Evolutionary conservation across 2,797 vertebrate genomes (phyloP).

Genomic region (Sebastes cheni): DNA sequence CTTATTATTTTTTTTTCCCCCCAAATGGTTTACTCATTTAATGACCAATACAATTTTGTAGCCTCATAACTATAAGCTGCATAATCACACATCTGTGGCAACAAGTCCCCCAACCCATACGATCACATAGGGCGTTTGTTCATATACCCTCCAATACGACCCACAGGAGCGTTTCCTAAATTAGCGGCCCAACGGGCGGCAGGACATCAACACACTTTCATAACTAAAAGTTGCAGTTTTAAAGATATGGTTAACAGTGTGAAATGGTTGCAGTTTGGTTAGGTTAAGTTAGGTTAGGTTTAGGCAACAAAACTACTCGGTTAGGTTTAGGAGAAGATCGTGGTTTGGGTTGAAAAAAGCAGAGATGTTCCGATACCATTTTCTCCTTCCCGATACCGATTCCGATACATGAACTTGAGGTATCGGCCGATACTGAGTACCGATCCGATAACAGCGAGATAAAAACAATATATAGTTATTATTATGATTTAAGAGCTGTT

Average conservation of each 20-base stretch:
- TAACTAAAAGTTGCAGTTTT: neutral
- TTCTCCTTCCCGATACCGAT: too few relatives aligned
- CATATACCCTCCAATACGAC: neutral
- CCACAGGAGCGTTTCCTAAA: neutral
- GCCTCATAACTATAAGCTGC: neutral
- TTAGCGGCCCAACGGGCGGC: neutral
- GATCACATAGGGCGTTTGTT: neutral
- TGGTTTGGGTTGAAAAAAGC: too few relatives aligned
- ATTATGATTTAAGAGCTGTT: too few relatives aligned
- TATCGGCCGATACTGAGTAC: too few relatives aligned
- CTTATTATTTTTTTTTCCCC: constrained; percentile 9
- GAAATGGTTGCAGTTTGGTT: neutral
- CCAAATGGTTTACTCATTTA: constrained; percentile 25
- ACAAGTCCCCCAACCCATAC: neutral
- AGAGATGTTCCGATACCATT: too few relatives aligned
- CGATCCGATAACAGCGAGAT: too few relatives aligned
- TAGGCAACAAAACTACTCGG: neutral
- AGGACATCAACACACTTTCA: neutral
- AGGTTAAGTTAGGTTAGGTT: neutral
- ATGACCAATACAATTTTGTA: constrained; percentile 11
- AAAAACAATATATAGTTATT: too few relatives aligned
- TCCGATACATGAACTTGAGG: too few relatives aligned
- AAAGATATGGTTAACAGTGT: neutral
- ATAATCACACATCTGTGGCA: neutral
- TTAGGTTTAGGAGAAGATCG: neutral